Evolutionary conservation across 2,888 invertebrate genomes (phyloP).

Genomic region (Apodemia hepburni): DNA sequence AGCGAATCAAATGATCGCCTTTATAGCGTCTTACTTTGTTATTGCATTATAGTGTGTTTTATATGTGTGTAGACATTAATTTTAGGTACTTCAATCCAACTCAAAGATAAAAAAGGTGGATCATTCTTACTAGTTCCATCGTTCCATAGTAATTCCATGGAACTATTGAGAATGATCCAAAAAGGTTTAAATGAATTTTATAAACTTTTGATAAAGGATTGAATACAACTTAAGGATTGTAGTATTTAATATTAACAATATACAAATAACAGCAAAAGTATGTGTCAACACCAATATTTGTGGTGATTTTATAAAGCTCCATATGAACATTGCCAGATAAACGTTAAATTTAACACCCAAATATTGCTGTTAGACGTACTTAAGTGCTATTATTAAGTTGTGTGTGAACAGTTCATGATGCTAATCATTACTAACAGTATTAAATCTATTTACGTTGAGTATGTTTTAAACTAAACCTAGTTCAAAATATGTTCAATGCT

Average conservation of each 20-base stretch:
- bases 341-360: background rate
- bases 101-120: background rate
- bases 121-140: no score
- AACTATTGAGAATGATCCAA: no score
- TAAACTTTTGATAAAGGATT: no score
- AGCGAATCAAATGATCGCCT: no score
- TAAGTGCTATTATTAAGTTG: background rate
- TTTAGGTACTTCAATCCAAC: background rate
- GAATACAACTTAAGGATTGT: background rate
- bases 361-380: constrained; percentile 5
- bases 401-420: background rate
- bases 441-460: background rate
- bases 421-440: constrained; percentile 1
- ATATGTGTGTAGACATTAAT: background rate
- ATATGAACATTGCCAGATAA: background rate
- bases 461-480: background rate
- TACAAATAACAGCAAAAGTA: background rate
- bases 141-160: no score
- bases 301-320: background rate
- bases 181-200: no score
- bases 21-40: constrained; percentile 18
- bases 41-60: background rate
- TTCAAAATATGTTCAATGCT: background rate
- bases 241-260: background rate
- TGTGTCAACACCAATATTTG: constrained; percentile 3